Evolutionary conservation across 2,888 invertebrate genomes (phyloP).

Genomic region (Drosophila percnosoma): DNA sequence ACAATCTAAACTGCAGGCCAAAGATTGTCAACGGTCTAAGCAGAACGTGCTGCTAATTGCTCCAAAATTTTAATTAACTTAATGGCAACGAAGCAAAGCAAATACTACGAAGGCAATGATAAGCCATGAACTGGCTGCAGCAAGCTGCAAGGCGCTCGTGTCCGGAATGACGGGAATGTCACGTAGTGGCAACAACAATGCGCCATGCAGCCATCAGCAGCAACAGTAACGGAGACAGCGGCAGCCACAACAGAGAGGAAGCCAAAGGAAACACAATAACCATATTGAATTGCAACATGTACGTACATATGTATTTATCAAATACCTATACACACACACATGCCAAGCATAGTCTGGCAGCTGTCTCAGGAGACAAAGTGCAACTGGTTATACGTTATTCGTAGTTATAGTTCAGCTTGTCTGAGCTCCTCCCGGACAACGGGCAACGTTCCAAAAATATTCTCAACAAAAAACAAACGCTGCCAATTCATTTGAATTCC

Average conservation of each 20-base stretch:
- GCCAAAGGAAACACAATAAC: conserved; percentile 50
- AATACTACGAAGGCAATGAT: conserved; percentile 34
- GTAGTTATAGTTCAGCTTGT: not conserved
- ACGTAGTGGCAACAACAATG: conserved; percentile 55
- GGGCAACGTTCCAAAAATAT: conserved; percentile 30
- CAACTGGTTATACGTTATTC: conserved; percentile 43
- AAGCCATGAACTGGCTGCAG: conserved; percentile 42
- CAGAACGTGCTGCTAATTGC: conserved; percentile 39
- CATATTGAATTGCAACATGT: conserved; percentile 48
- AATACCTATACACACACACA: conserved; percentile 3
- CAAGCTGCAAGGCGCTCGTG: conserved; percentile 16
- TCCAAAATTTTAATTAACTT: conserved; percentile 49
- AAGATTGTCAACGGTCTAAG: not conserved
- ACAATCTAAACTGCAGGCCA: not conserved
- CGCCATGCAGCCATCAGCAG: conserved; percentile 60
- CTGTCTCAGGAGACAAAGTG: conserved; percentile 38
- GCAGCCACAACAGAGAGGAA: conserved; percentile 33
- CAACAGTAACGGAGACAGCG: conserved; percentile 8
- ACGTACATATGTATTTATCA: not conserved
- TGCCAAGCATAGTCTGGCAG: conserved; percentile 3
- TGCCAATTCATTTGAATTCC: conserved; percentile 48
- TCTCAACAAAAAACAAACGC: conserved; percentile 12
- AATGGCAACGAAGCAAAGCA: conserved; percentile 18
- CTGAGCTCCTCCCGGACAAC: not conserved
- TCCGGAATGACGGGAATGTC: conserved; percentile 49